A percentile compares a stretch with the other conserved stretches of the same genome.
These are phyloP conservation scores for Lasioglossum figueresi DNA, from an alignment of 2,888 invertebrate genomes.

Conservation along the genomic window DNA sequence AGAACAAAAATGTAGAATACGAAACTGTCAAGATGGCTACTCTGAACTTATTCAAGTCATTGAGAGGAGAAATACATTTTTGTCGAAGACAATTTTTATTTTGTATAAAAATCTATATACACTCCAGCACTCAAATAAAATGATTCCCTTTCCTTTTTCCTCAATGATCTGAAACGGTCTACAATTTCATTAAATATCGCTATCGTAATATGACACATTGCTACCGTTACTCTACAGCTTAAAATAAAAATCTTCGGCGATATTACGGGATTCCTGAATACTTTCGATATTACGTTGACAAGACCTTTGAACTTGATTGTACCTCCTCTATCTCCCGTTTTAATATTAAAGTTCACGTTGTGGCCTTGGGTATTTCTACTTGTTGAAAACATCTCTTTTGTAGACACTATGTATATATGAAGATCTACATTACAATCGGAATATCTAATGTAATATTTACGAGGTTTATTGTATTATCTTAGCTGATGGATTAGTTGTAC, in stretches of 20 bases:
- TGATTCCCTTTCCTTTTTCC: not conserved
- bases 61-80: not conserved
- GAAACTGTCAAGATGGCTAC: not conserved
- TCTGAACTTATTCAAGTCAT: not conserved
- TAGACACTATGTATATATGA: not conserved
- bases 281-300: slow-evolving; percentile 2
- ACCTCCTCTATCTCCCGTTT: not conserved
- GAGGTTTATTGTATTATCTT: slow-evolving; percentile 6
- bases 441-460: slow-evolving; percentile 4
- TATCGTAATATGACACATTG: not conserved
- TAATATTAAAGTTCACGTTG: not conserved
- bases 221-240: not conserved
- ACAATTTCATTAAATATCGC: not conserved
- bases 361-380: not conserved
- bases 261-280: not conserved
- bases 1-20: not conserved
- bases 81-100: not conserved
- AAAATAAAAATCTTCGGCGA: not conserved
- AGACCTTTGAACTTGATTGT: slow-evolving; percentile 12
- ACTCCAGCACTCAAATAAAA: not conserved
- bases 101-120: not conserved
- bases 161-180: not conserved
- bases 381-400: not conserved
- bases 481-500: slow-evolving; percentile 28
- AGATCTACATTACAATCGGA: not conserved